Conservation (phyloP, 2,113 vertebrate genomes). For the Tachysurus vachellii region DNA sequence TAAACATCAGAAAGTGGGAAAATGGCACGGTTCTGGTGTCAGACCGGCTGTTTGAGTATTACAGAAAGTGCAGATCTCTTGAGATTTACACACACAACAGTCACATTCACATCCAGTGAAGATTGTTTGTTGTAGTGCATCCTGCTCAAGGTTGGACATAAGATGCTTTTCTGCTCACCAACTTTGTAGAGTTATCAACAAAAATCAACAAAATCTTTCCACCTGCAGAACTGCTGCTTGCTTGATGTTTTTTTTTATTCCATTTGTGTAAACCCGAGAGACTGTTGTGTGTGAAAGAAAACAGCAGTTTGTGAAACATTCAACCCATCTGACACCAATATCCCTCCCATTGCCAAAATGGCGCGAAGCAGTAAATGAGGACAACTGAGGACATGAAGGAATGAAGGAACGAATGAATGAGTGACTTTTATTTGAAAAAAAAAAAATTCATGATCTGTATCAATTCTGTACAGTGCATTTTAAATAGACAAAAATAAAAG, state of each 20-base stretch:
- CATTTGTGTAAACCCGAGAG: background rate
- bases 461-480: background rate
- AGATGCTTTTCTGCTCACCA: background rate
- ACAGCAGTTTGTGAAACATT: background rate
- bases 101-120: background rate
- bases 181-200: background rate
- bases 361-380: background rate
- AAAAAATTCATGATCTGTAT: background rate
- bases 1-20: background rate
- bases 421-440: background rate
- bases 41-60: background rate
- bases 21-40: background rate
- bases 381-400: background rate
- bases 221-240: background rate
- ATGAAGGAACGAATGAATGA: background rate
- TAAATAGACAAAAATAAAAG: background rate
- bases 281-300: background rate
- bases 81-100: background rate
- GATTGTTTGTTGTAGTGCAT: background rate
- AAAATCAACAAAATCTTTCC: background rate
- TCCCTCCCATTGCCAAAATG: background rate
- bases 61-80: background rate
- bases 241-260: background rate
- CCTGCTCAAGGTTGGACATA: background rate
- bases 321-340: background rate